Percentiles rank a stretch among this genome's conserved stretches.
Evolutionary conservation across 1,140 invertebrate species (phyloP).

Genomic region (Drosophila serrata): DNA sequence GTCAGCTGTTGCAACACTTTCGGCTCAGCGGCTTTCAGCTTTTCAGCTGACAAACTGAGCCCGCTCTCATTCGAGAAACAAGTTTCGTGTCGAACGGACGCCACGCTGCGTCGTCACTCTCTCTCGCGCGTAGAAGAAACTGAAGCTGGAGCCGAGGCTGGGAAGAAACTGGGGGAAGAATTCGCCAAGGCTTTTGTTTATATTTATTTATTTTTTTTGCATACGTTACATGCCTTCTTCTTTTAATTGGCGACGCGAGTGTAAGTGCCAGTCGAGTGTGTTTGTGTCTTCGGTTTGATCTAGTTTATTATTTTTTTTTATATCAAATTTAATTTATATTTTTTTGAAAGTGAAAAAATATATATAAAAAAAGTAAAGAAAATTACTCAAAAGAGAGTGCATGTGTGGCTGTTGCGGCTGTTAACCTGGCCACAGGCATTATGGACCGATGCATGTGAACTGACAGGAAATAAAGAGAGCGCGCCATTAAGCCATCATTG

Average conservation of each 20-base stretch:
- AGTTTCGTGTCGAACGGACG: slow-evolving; percentile 78
- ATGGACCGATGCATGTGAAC: slow-evolving; percentile 70
- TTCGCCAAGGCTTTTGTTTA: slow-evolving; percentile 56
- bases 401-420: slow-evolving; percentile 10
- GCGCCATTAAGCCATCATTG: slow-evolving; percentile 67
- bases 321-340: slow-evolving; percentile 1
- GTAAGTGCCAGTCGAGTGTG: slow-evolving; percentile 24
- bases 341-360: slow-evolving; percentile 31
- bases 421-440: slow-evolving; percentile 40
- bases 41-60: slow-evolving; percentile 55
- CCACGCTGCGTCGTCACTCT: slow-evolving; percentile 53
- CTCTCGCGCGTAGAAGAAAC: slow-evolving; percentile 32
- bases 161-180: slow-evolving; percentile 44
- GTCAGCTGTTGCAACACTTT: slow-evolving; percentile 14
- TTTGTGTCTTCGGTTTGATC: slow-evolving; percentile 15
- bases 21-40: slow-evolving; percentile 4
- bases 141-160: slow-evolving; percentile 9
- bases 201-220: slow-evolving; percentile 39
- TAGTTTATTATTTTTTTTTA: slow-evolving; percentile 6
- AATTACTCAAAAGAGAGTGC: slow-evolving; percentile 9
- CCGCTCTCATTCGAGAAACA: slow-evolving; percentile 70
- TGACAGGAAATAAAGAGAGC: slow-evolving; percentile 71
- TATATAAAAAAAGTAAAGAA: neutral
- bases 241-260: slow-evolving; percentile 67
- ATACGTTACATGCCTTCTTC: slow-evolving; percentile 62